These are phyloP conservation scores for Phaenicophaeus curvirostris DNA, from an alignment of 2,797 vertebrate species.

Conservation along the genomic window DNA sequence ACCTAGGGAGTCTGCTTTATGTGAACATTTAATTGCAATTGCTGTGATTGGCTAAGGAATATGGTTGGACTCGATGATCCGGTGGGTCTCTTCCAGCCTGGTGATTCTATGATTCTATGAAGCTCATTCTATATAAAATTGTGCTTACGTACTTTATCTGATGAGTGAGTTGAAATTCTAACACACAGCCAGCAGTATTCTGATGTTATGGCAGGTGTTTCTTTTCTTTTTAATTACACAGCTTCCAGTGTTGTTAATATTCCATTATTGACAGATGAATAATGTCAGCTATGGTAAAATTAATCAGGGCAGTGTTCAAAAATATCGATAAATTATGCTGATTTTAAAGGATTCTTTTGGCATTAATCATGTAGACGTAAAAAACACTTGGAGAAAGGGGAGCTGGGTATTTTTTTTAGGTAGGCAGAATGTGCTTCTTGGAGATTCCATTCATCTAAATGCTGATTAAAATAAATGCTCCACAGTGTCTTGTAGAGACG, in stretches of 20 bases:
- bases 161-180: rapidly evolving
- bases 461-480: background rate
- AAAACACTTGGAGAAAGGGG: background rate
- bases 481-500: rapidly evolving
- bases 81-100: too few species aligned
- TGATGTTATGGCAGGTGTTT: background rate
- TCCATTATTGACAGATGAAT: background rate
- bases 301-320: background rate
- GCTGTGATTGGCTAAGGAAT: background rate
- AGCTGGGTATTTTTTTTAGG: background rate
- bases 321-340: background rate
- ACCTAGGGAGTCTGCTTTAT: too few species aligned
- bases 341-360: background rate
- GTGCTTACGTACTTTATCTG: background rate
- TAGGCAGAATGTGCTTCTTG: background rate
- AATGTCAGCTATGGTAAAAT: slow-evolving; percentile 14
- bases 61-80: too few species aligned
- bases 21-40: background rate
- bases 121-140: background rate
- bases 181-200: background rate
- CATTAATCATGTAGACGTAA: background rate
- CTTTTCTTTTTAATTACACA: background rate
- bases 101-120: too few species aligned
- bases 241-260: background rate
- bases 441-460: background rate